A percentile compares a stretch with the other conserved stretches of the same genome.
phyloP scores from a whole-genome alignment of 1,140 invertebrate genomes.

The Laodelphax striatellus region DNA sequence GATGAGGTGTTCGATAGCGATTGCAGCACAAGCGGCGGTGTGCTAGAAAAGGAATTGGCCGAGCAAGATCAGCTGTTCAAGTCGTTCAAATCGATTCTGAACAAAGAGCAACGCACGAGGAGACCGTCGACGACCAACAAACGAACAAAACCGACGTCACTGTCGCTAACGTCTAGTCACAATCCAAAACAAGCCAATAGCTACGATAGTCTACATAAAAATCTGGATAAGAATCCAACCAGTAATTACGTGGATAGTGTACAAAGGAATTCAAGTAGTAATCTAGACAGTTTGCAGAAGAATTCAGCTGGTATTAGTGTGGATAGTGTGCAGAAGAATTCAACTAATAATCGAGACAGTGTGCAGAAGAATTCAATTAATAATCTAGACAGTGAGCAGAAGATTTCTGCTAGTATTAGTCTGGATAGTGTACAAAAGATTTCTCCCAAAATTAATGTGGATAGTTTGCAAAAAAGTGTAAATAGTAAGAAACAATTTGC shows the following conservation, averaged over 20 bases:
- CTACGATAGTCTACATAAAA: not conserved
- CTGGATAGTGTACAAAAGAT: not conserved
- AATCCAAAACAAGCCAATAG: not conserved
- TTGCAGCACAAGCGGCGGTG: not conserved
- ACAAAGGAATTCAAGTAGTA: too few species aligned
- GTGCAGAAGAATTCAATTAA: not conserved
- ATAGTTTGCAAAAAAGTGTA: not conserved
- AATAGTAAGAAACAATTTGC: too few species aligned
- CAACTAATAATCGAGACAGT: not conserved
- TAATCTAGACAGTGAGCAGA: not conserved
- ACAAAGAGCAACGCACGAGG: constrained; percentile 13
- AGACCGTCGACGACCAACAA: constrained; percentile 1
- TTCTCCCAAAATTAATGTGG: not conserved
- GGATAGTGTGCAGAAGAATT: not conserved
- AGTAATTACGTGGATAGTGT: too few species aligned
- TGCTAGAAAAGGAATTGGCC: constrained; percentile 24
- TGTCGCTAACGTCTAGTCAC: constrained; percentile 2
- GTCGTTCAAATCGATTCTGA: constrained; percentile 24
- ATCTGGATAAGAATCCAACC: not conserved
- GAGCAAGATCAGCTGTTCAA: constrained; percentile 26
- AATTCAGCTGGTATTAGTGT: not conserved
- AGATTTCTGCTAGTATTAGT: not conserved
- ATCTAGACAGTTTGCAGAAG: too few species aligned
- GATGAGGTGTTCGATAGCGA: constrained; percentile 19
- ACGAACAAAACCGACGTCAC: constrained; percentile 15